Base-by-base conservation (phyloP, 2,888 invertebrate genomes). In the Silvanus unidentatus region DNA sequence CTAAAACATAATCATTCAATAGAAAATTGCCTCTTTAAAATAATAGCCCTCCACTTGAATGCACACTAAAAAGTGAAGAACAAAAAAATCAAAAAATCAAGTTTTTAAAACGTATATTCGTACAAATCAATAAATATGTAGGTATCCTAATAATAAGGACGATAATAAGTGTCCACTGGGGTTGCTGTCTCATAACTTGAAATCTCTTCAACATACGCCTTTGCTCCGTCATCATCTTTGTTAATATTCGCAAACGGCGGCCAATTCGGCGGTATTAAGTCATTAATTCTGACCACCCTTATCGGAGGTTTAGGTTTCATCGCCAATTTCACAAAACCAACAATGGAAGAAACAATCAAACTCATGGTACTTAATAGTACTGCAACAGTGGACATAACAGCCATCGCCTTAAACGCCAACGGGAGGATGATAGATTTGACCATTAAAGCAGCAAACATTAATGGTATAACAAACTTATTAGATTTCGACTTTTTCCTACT, bases 351-450 rank as follows among this genome's bases (percentile, higher is more conserved):
- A 61, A 82, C 70, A 3, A 82, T 75, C 32, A 77, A 64, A 49
- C 77, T 77, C 67, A 77, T 66, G 4, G 74, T 62, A 54, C 77
- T 77, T 9, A 77, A 61, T 1, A 77, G 63, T 10, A 78, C 72
- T 0, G 77, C 73, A 53, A 77, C 73, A 48, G 81, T 79, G 14
- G 86, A 80, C 39, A 86, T 67, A 32, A 86, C 77, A 1, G 84
- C 82, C 49, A 87, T 66, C 1, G 79, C 76, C 59, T 86, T 87
- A 42, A 88, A 64, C 0, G 82, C 77, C 28, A 85, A 69, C 0
- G 86, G 86, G 39, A 86, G 69, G 6, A 87, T 57, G 1, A 88
- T 66, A 28, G 81, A 75, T 63, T 85, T 85, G 1, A 84, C 79
- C 40, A 84, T 72, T 12, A 85, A 59, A 15, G 82, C 70, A 0